Conservation (phyloP, 2,113 vertebrate genomes). For the Tragulus kanchil region DNA sequence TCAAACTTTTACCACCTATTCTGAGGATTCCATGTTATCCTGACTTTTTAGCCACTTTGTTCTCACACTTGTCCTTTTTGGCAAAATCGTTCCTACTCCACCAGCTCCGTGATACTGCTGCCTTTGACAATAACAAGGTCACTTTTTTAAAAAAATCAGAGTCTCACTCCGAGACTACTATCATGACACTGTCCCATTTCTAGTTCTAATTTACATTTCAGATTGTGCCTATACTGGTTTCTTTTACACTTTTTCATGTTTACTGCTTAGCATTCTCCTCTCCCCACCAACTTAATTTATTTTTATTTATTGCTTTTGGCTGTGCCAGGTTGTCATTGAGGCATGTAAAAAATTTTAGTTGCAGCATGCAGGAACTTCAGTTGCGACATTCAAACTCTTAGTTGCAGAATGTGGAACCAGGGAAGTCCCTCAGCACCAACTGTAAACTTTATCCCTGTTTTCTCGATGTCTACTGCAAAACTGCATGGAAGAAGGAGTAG, state of each 20-base stretch:
- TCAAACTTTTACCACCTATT: background rate
- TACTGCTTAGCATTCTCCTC: background rate
- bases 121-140: background rate
- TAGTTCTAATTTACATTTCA: slow-evolving; percentile 34
- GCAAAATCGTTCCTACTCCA: slow-evolving; percentile 33
- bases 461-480: background rate
- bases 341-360: background rate
- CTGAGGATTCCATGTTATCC: background rate
- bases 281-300: background rate
- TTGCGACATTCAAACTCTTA: background rate
- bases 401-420: background rate
- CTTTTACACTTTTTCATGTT: background rate
- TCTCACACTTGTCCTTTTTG: background rate
- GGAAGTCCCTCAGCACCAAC: background rate
- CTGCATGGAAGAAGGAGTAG: background rate
- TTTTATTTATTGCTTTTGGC: background rate
- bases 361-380: background rate
- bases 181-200: slow-evolving; percentile 23
- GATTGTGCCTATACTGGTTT: slow-evolving; percentile 16
- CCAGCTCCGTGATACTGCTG: background rate
- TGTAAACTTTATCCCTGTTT: background rate
- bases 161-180: background rate
- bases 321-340: background rate
- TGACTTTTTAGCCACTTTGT: slow-evolving; percentile 1
- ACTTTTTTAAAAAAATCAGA: background rate